Conservation (phyloP, 1,140 invertebrate genomes). For the Mactra quadrangularis region DNA sequence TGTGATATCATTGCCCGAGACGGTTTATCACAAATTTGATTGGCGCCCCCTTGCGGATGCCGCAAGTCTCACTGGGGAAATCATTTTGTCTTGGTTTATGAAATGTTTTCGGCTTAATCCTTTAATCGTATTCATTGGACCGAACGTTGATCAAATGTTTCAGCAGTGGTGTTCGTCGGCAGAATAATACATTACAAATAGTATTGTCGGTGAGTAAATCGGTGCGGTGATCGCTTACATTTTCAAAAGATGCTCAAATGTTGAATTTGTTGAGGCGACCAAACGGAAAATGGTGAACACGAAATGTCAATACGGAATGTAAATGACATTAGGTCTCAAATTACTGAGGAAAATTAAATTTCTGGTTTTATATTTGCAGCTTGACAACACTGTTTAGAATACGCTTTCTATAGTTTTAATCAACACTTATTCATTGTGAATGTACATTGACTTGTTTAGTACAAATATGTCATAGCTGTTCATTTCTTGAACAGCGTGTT, state of each 20-base stretch:
- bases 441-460: too few relatives aligned
- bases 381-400: too few relatives aligned
- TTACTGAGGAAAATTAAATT: too few relatives aligned
- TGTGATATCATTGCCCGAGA: constrained; percentile 21
- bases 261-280: constrained; percentile 1
- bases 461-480: too few relatives aligned
- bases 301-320: not conserved
- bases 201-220: constrained; percentile 17
- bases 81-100: constrained; percentile 44
- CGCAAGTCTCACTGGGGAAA: constrained; percentile 48
- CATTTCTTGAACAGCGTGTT: too few relatives aligned
- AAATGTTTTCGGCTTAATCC: constrained; percentile 59
- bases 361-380: too few relatives aligned
- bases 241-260: constrained; percentile 26
- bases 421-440: too few relatives aligned
- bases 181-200: constrained; percentile 47
- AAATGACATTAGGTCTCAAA: not conserved
- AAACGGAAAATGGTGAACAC: constrained; percentile 1
- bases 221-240: constrained; percentile 31
- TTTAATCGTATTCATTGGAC: constrained; percentile 58
- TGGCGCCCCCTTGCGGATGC: constrained; percentile 32
- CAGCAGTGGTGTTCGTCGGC: constrained; percentile 30
- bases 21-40: constrained; percentile 43
- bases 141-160: constrained; percentile 57
- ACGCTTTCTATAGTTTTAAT: too few relatives aligned